Evolutionary conservation across 2,113 vertebrate species (phyloP), one percentile per base, ranked within the genome.

Genomic region (Clarias macrocephalus): DNA sequence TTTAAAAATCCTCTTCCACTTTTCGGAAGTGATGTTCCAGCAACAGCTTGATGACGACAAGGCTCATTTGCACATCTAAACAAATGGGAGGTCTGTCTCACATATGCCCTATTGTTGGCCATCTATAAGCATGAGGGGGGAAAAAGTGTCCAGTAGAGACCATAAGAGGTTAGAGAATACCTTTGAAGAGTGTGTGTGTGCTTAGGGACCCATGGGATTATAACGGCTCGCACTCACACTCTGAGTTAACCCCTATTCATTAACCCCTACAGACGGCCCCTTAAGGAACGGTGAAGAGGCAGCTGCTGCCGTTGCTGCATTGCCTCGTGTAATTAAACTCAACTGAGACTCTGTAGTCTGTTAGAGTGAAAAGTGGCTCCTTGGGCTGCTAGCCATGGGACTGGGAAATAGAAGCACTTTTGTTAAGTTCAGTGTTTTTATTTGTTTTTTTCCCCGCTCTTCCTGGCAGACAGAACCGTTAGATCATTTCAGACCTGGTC

Each of bases 211-310:
- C 72, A 60, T 28, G 88, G 89, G 90, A 91, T 89, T 87, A 83
- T 88, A 88, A 96, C 89, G 91, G 94, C 94, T 83, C 73, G 94
- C 95, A 94, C 90, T 89, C 91, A 94, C 89, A 89, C 91, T 93
- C 93, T 95, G 94, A 95, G 95, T 96, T 96, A 95, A 96, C 79
- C 79, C 57, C 79, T 96, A 96, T 95, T 95, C 96, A 96, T 96
- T 96, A 96, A 95, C 94, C 95, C 94, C 94, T 89, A 89, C 94
- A 94, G 95, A 96, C 81, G 94, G 92, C 94, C 93, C 93, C 95
- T 92, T 91, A 94, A 95, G 95, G 93, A 93, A 92, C 92, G 91
- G 89, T 92, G 92, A 94, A 91, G 92, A 94, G 94, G 94, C 95
- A 97, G 95, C 96, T 96, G 95, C 92, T 48, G 48, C 91, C 93